A percentile compares a stretch with the other conserved stretches of the same genome.
Conservation (phyloP, 37 sponge, comb jelly and placozoan genomes). For the Cladorhizidae sp. region DNA sequence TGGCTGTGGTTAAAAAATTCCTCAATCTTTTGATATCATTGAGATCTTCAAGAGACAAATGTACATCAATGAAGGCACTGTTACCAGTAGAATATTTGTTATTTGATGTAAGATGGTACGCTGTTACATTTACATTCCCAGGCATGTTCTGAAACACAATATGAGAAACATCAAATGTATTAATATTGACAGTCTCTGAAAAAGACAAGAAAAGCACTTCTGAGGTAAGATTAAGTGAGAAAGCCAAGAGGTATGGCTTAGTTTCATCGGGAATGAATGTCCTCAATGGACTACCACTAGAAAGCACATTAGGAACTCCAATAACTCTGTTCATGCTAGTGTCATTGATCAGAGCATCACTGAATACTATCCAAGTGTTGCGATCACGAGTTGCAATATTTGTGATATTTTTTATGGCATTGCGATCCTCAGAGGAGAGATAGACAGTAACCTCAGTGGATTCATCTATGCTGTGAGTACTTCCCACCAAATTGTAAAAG, state of each 20-base stretch:
- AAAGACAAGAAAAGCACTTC: constrained; percentile 70
- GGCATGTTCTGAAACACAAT: constrained; percentile 59
- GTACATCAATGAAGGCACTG: constrained; percentile 60
- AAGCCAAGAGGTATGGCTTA: constrained; percentile 44
- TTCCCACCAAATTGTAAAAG: constrained; percentile 50
- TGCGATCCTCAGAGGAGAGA: constrained; percentile 74
- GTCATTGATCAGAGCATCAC: constrained; percentile 56
- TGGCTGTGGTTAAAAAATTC: constrained; percentile 46
- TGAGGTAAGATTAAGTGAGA: constrained; percentile 71
- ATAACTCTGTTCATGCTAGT: constrained; percentile 61
- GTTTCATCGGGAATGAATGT: constrained; percentile 43
- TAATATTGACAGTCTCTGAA: constrained; percentile 76
- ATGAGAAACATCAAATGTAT: constrained; percentile 32
- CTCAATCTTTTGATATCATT: constrained; percentile 69
- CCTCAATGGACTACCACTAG: constrained; percentile 5
- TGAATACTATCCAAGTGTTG: constrained; percentile 63
- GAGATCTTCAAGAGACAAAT: constrained; percentile 55
- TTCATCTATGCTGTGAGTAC: constrained; percentile 50
- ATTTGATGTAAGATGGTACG: constrained; percentile 45
- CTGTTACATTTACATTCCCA: neutral
- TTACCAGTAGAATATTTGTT: constrained; percentile 4
- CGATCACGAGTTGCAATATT: constrained; percentile 53
- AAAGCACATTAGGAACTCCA: constrained; percentile 19
- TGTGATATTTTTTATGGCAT: constrained; percentile 66
- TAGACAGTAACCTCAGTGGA: constrained; percentile 57